Base-by-base conservation (phyloP, 2,113 vertebrate genomes). In the Aplodontia rufa region DNA sequence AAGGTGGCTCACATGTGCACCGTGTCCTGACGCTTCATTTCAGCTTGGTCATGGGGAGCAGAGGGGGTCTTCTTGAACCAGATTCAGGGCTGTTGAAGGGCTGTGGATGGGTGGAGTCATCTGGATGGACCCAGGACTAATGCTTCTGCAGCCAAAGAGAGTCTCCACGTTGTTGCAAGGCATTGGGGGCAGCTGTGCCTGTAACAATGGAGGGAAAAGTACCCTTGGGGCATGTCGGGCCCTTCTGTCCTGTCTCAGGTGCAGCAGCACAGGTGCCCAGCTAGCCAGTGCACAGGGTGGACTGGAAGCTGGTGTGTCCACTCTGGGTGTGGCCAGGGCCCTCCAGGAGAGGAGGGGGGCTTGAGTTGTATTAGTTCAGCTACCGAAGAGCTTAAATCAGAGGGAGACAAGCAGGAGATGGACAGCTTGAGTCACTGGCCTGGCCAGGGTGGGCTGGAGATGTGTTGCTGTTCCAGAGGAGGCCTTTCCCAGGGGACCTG, bases 391-490 rank as follows among this genome's bases (percentile, higher is more conserved):
- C 26, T 79, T 24, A 13, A 20, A n/a, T n/a, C 81, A 78, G 1
- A 64, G 40, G 49, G 45, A 11, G 2, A 6, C 14, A 0, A 49
- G 58, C 13, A n/a, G 14, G 42, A 22, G 72, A 5, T 3, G 5
- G 53, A 17, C 3, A 24, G 1, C 45, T 26, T 60, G 58, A n/a
- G 75, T 40, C 37, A 11, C 24, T 5, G 42, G 22, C 69, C 22
- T 9, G 2, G 32, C 71, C 37, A 1, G 74, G 42, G 45, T 13
- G 58, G 2, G 0, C 6, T 9, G 12, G 37, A 42, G n/a, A 24
- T 1, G 5, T 22, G 62, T 11, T 24, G 37, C 42, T 0, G 6
- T n/a, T 55, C 26, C 12, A 2, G 26, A 26, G 37, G 37, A 8
- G 42, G 58, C 51, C n/a, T 51, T 0, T 8, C 32, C 76, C 24